Base-by-base conservation (phyloP, 2,797 vertebrate species). In the Aldrovandia affinis region DNA sequence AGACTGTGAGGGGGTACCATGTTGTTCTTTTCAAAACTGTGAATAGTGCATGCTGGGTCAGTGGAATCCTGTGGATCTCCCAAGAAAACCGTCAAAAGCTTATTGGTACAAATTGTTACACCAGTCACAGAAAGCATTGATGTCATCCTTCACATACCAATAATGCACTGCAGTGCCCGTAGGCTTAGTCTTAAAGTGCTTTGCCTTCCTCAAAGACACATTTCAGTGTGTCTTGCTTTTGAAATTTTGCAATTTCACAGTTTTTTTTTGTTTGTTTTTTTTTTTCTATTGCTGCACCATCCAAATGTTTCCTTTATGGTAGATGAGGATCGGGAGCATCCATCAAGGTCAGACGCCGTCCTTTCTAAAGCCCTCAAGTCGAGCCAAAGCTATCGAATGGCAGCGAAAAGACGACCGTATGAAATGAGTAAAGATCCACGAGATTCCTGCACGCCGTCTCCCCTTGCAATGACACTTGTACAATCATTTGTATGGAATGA, bases 61-160 rank as follows among this genome's bases (percentile, higher is more conserved):
- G 42, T 44, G 14, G 42, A 47, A 77, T 77, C 73, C 73, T 44
- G 42, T 47, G 22, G 22, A 47, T n/a, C 73, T 3, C 25, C 22
- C 73, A 44, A 47, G 73, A 77, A 47, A 44, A 47, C 14, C 42
- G n/a, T 47, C 73, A 77, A 77, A 77, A 47, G 73, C 39, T 77
- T 47, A 9, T 47, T 77, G 73, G 73, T n/a, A 47, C 73, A 77
- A 77, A 20, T 47, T 77, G 73, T 77, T 44, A 47, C 22, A 42
- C 15, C 42, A 44, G 39, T 47, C 25, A 47, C 39, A 77, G 73
- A 70, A n/a, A 39, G 18, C 33, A 70, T 6, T 20, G 10, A 70
- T 70, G 14, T 47, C 39, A 42, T 73, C 1, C 36, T 73, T 73
- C 22, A 15, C 36, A 12, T 33, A 30, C 12, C 63, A 33, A n/a